Conservation (phyloP, 2,113 vertebrate species). For the Suricata suricatta region DNA sequence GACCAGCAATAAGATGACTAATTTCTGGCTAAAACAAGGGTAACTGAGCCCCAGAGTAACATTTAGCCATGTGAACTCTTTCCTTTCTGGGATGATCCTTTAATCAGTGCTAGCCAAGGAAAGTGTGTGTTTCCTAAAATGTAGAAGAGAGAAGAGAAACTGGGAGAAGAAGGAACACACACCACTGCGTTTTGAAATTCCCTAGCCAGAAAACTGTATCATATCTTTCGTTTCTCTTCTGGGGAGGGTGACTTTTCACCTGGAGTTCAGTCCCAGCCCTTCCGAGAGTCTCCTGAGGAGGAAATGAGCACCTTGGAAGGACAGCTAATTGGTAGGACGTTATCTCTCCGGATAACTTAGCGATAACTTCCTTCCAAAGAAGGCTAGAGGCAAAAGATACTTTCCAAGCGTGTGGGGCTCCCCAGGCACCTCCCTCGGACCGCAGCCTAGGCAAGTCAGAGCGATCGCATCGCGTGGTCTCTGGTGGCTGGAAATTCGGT, state of each 20-base stretch:
- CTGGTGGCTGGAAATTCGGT: constrained; percentile 67
- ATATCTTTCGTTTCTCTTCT: neutral
- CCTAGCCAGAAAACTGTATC: neutral
- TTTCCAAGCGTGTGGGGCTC: constrained; percentile 54
- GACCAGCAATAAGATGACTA: neutral
- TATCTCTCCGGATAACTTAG: neutral
- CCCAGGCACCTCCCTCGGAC: constrained; percentile 15
- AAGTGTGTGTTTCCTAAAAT: neutral
- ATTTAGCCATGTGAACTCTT: neutral
- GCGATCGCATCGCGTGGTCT: constrained; percentile 51
- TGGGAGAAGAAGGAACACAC: neutral
- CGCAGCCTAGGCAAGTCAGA: constrained; percentile 62
- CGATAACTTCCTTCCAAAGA: neutral
- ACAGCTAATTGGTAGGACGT: neutral
- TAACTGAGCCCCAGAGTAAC: neutral
- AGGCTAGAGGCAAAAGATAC: constrained; percentile 9
- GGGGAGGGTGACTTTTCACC: neutral
- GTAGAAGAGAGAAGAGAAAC: neutral
- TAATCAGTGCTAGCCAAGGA: neutral
- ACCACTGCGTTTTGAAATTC: neutral
- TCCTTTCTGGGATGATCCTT: neutral
- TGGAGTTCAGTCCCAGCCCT: neutral
- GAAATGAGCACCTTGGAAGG: neutral
- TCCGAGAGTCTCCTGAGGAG: neutral
- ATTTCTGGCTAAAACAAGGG: neutral